These are phyloP conservation scores for Lucilia cuprina DNA, from an alignment of 1,140 invertebrate genomes.

Conservation along the genomic window DNA sequence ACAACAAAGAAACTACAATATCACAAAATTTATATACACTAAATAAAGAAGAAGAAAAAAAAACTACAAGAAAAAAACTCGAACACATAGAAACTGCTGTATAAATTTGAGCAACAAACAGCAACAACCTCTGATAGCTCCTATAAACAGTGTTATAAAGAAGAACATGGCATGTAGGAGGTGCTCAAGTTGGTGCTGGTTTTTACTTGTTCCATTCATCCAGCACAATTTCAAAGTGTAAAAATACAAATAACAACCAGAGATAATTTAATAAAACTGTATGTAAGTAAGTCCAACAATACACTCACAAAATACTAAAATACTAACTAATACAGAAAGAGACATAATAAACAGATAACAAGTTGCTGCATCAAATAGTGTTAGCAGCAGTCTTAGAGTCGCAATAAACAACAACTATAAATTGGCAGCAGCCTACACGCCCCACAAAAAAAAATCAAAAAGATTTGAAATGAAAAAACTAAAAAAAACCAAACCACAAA, in stretches of 20 bases:
- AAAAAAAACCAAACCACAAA: background rate
- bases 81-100: too few species aligned
- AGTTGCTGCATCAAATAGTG: background rate
- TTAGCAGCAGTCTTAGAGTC: background rate
- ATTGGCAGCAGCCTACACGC: slow-evolving; percentile 29
- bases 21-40: too few species aligned
- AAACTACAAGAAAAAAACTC: too few species aligned
- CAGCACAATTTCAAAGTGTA: background rate
- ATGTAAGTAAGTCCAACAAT: background rate
- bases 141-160: background rate
- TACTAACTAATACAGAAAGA: background rate
- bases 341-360: background rate
- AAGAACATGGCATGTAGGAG: slow-evolving; percentile 13
- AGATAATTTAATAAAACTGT: background rate
- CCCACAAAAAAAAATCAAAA: slow-evolving; percentile 10
- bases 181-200: background rate
- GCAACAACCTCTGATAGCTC: background rate
- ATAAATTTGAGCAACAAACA: background rate
- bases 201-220: background rate
- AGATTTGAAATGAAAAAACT: too few species aligned
- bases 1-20: background rate
- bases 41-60: too few species aligned
- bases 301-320: background rate
- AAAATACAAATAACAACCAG: background rate
- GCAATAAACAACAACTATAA: slow-evolving; percentile 21